phyloP scores from a whole-genome alignment of 2,113 vertebrate species.

The Daubentonia madagascariensis region DNA sequence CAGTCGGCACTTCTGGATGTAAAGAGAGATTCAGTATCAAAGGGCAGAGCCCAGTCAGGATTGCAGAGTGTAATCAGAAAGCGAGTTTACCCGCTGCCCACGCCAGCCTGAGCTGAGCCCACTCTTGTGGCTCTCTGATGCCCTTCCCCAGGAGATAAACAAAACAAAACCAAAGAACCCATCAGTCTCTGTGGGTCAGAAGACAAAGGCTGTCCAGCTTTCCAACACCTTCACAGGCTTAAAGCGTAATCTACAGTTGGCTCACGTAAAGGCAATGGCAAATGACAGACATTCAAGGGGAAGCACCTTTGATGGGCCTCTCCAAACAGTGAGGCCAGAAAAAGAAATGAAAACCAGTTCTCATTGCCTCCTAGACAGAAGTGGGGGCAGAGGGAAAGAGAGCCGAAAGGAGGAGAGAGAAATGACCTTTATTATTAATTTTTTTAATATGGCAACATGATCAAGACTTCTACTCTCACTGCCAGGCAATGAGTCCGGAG shows the following conservation, averaged over 20 bases:
- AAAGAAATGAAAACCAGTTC: neutral
- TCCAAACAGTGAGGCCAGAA: neutral
- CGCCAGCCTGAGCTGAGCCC: fast-evolving
- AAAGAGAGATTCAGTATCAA: neutral
- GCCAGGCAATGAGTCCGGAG: neutral
- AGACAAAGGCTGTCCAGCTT: neutral
- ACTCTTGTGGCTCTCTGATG: neutral
- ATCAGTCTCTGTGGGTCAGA: neutral
- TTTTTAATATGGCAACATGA: neutral
- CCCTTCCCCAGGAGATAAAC: neutral
- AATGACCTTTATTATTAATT: neutral
- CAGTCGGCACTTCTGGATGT: fast-evolving
- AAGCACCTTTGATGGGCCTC: neutral
- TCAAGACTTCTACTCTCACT: neutral
- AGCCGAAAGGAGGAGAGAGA: neutral
- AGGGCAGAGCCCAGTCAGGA: fast-evolving
- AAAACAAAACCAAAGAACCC: neutral
- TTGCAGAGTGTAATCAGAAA: fast-evolving
- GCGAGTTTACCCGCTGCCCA: too few species aligned
- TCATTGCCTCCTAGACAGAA: neutral
- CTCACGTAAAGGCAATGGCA: neutral
- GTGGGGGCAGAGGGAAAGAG: neutral
- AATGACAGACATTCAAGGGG: neutral
- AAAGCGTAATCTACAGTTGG: too few species aligned
- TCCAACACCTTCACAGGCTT: neutral